A percentile compares a stretch with the other conserved stretches of the same genome.
These are phyloP conservation scores for cat (Felis catus) DNA, from an alignment of 2,113 vertebrate species.

Conservation along the genomic window DNA sequence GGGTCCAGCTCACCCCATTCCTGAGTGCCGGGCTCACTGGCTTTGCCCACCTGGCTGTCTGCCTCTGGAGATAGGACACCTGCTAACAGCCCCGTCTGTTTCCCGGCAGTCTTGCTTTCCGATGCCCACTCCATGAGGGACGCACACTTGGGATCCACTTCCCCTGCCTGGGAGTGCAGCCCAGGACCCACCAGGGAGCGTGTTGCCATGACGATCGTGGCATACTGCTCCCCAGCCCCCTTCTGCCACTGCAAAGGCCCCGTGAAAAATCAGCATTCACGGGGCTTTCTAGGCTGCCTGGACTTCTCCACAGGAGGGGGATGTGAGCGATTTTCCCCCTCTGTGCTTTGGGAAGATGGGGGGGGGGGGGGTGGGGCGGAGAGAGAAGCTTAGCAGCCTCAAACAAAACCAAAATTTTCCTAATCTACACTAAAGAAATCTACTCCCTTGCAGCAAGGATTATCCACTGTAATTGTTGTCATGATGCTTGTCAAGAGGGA, in stretches of 20 bases:
- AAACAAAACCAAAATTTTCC: not conserved
- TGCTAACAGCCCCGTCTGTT: not conserved
- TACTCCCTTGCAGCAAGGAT: not conserved
- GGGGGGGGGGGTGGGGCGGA: not conserved
- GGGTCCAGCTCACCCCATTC: not conserved
- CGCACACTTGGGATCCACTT: not conserved
- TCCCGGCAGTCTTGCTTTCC: not conserved
- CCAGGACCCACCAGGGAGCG: constrained; percentile 58
- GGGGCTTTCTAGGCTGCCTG: constrained; percentile 6
- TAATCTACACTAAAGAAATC: not conserved
- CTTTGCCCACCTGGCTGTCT: not conserved
- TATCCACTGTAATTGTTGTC: not conserved
- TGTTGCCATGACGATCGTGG: constrained; percentile 61
- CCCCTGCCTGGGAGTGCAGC: constrained; percentile 41
- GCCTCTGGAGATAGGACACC: not conserved
- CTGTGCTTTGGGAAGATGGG: not conserved
- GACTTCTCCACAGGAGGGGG: not conserved
- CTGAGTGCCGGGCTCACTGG: not conserved
- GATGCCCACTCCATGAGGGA: not conserved
- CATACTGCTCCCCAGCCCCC: not conserved
- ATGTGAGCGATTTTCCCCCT: not conserved
- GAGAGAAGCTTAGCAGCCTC: not conserved
- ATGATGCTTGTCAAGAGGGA: not conserved
- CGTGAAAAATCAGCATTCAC: constrained; percentile 51
- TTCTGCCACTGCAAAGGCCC: constrained; percentile 36